Conservation (phyloP, 1,140 invertebrate species). For the Akabosia matsudoensis region DNA sequence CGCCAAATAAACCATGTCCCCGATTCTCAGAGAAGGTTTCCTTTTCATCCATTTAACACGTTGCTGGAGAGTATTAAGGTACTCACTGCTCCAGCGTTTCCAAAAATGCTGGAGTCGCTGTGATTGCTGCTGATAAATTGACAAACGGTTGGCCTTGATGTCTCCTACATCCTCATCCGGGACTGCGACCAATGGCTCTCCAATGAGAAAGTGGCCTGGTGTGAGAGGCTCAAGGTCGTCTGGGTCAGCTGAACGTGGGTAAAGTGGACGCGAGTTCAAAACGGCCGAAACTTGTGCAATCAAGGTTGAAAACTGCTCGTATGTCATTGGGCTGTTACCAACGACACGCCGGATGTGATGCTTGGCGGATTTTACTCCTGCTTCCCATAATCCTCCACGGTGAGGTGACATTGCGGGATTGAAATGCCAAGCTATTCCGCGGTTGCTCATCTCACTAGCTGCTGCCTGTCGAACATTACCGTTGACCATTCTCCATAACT, state of each 20-base stretch:
- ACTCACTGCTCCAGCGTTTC: conserved; percentile 48
- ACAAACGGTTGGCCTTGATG: neutral
- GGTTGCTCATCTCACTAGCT: no score
- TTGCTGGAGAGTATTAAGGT: conserved; percentile 46
- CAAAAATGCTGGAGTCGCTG: conserved; percentile 47
- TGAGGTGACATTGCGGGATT: conserved; percentile 47
- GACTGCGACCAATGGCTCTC: conserved; percentile 1
- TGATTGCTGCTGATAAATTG: conserved; percentile 40
- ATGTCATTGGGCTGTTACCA: conserved; percentile 20
- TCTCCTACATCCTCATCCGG: neutral
- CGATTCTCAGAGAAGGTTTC: no score
- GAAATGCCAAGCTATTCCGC: conserved; percentile 48
- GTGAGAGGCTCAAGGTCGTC: conserved; percentile 47
- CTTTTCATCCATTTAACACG: no score
- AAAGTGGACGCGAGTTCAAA: conserved; percentile 47
- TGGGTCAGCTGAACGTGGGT: conserved; percentile 42
- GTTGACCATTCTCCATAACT: no score
- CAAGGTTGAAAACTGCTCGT: conserved; percentile 47
- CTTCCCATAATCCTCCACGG: conserved; percentile 47
- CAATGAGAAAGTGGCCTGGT: conserved; percentile 37
- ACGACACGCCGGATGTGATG: conserved; percentile 38
- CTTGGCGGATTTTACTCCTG: conserved; percentile 46
- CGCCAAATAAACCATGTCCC: no score
- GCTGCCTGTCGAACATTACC: no score
- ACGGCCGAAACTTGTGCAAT: conserved; percentile 46